phyloP scores from a whole-genome alignment of 2,113 vertebrate genomes.

The Ramphastos sulfuratus region DNA sequence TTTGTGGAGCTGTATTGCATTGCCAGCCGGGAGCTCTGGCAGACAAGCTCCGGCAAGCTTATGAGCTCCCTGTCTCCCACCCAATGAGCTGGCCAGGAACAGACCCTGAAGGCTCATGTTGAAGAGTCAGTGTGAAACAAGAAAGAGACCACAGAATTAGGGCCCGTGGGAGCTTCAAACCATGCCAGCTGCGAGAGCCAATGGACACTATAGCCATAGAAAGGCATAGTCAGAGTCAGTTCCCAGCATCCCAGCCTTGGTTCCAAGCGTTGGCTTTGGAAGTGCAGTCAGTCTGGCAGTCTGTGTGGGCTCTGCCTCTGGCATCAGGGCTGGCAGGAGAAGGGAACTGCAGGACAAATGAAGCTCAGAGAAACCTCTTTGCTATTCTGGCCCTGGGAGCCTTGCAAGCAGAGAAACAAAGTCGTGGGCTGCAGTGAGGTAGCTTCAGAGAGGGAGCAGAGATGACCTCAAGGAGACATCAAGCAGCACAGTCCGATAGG shows the following conservation, averaged over 20 bases:
- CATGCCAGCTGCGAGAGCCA: neutral
- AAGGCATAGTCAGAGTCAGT: neutral
- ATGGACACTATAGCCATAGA: slow-evolving; percentile 4
- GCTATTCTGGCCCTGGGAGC: neutral
- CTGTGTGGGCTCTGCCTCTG: slow-evolving; percentile 58
- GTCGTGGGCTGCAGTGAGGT: neutral
- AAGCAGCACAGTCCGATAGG: neutral
- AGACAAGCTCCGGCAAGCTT: neutral
- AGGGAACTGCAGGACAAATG: neutral
- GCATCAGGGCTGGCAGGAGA: neutral
- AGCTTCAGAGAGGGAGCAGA: neutral
- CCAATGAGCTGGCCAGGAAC: neutral
- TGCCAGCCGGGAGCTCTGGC: slow-evolving; percentile 16
- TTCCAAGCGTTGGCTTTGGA: neutral
- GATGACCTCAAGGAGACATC: rapidly evolving
- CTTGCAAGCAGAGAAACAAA: rapidly evolving
- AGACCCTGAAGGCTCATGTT: neutral
- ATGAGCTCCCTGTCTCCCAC: slow-evolving; percentile 35
- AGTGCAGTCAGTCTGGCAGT: neutral
- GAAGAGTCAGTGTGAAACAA: slow-evolving; percentile 16
- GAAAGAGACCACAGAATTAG: slow-evolving; percentile 24
- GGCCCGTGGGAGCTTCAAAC: neutral
- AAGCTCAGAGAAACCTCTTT: neutral
- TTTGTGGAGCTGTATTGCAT: neutral
- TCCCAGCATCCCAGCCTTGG: neutral